These are phyloP conservation scores for Pogona vitticeps DNA, from an alignment of 2,113 vertebrate genomes.

Conservation along the genomic window DNA sequence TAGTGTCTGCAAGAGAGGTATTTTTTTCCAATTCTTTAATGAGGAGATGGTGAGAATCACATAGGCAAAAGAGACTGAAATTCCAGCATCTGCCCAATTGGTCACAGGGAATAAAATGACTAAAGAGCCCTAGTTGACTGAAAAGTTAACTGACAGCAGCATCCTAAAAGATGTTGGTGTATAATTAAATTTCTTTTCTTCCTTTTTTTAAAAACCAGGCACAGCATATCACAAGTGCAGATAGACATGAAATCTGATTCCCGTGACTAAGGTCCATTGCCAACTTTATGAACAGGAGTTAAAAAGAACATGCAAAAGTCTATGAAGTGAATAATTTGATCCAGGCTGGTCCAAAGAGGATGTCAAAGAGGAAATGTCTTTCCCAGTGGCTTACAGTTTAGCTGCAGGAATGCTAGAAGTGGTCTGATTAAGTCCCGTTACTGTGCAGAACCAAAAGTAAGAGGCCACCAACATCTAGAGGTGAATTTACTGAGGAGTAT, in stretches of 20 bases:
- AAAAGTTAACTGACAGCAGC: neutral
- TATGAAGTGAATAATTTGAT: neutral
- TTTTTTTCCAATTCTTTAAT: neutral
- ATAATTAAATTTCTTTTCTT: conserved; percentile 10
- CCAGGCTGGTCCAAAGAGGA: neutral
- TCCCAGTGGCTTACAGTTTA: neutral
- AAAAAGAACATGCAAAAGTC: conserved; percentile 22
- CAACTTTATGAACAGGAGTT: neutral
- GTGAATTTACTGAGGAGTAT: no score
- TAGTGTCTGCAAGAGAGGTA: neutral
- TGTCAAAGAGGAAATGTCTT: neutral
- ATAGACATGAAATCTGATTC: conserved; percentile 1
- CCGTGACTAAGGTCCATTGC: neutral
- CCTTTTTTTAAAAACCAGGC: neutral
- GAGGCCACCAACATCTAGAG: no score
- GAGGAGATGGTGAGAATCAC: neutral
- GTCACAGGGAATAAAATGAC: neutral
- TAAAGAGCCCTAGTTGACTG: neutral
- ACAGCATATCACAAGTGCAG: neutral
- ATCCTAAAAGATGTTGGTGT: neutral
- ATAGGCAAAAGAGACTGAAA: neutral
- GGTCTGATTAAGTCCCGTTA: neutral
- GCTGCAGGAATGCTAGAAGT: neutral
- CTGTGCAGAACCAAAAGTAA: no score
- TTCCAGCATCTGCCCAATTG: neutral